phyloP scores from a whole-genome alignment of 1,140 invertebrate genomes.

The Drosophila burlai region DNA sequence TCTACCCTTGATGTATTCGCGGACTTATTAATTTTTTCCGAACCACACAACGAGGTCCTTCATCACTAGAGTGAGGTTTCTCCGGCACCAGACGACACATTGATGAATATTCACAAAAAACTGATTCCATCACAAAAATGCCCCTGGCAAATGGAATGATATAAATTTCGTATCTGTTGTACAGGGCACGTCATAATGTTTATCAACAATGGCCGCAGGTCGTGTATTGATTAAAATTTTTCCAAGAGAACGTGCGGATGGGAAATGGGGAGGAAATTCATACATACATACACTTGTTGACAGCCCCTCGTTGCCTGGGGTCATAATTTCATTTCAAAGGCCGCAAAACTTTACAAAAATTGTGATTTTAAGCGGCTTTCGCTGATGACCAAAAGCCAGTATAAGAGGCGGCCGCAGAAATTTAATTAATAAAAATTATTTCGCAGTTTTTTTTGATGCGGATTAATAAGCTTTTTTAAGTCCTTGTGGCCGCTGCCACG shows the following conservation, averaged over 20 bases:
- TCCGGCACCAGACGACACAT: conserved; percentile 3
- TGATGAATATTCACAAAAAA: conserved; percentile 28
- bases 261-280: background rate
- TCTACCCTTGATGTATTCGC: background rate
- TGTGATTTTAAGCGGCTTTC: conserved; percentile 74
- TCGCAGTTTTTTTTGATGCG: conserved; percentile 27
- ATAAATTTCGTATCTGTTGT: conserved; percentile 60
- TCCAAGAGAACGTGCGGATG: conserved; percentile 5
- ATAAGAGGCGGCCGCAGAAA: conserved; percentile 34
- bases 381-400: conserved; percentile 9
- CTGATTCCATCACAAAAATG: conserved; percentile 32
- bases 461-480: conserved; percentile 46
- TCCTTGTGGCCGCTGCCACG: conserved; percentile 33
- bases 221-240: conserved; percentile 76
- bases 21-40: background rate
- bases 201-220: conserved; percentile 72
- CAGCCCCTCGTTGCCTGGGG: conserved; percentile 44
- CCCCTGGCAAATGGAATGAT: conserved; percentile 50
- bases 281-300: conserved; percentile 67
- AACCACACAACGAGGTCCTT: background rate
- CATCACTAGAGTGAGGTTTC: background rate
- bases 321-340: conserved; percentile 67
- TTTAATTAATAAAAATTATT: conserved; percentile 80
- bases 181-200: conserved; percentile 62
- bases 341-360: conserved; percentile 51